phyloP scores from a whole-genome alignment of 2,113 vertebrate species.

The Microcebus jonahi region DNA sequence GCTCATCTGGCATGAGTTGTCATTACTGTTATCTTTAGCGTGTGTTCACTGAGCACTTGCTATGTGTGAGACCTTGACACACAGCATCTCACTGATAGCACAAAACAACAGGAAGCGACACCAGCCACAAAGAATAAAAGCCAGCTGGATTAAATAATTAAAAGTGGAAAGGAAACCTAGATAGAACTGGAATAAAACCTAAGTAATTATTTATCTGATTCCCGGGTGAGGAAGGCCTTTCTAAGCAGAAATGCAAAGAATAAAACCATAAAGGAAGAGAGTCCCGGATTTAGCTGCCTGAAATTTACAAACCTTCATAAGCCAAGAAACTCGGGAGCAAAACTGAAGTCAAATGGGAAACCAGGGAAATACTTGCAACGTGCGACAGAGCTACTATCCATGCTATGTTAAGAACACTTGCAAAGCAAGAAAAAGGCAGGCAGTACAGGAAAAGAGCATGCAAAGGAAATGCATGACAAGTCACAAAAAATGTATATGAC shows the following conservation, averaged over 20 bases:
- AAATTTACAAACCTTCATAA: not conserved
- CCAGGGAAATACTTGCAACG: not conserved
- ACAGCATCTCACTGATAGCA: not conserved
- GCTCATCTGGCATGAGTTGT: fast-evolving
- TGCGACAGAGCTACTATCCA: not conserved
- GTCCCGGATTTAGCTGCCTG: not conserved
- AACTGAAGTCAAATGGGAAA: not conserved
- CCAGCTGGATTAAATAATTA: conserved; percentile 11
- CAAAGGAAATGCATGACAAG: not conserved
- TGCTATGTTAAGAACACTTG: not conserved
- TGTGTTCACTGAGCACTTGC: not conserved
- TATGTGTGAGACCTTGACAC: not conserved
- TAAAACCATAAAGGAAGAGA: not conserved
- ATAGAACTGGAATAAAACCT: not conserved
- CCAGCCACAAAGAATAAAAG: not conserved
- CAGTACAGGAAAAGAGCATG: not conserved
- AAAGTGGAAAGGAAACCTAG: not conserved
- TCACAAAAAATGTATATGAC: not conserved
- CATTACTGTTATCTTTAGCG: not conserved
- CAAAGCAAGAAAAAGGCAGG: not conserved
- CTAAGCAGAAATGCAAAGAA: not conserved
- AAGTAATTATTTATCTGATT: not conserved
- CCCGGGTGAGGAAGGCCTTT: not conserved
- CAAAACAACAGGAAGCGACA: conserved; percentile 17
- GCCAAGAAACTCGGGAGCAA: not conserved